Conservation (phyloP, 2,113 vertebrate species). For the Propithecus coquereli region DNA sequence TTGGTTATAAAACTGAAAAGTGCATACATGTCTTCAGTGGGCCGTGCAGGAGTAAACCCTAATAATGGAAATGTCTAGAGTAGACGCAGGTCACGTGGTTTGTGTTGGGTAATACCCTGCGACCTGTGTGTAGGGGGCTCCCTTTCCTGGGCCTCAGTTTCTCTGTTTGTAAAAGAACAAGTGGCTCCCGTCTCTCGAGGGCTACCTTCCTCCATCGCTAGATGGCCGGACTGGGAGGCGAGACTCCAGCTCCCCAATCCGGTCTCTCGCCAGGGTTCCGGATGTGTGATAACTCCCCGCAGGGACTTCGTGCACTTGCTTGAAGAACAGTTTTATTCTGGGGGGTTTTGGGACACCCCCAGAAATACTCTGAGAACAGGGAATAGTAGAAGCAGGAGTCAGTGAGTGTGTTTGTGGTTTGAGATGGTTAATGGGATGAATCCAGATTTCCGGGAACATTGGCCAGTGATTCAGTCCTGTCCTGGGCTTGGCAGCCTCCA, state of each 20-base stretch:
- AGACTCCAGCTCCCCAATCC: too few species aligned
- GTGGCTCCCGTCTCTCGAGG: rapidly evolving
- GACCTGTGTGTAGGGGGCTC: rapidly evolving
- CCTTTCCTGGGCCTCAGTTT: neutral
- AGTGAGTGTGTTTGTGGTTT: rapidly evolving
- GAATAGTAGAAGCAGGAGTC: rapidly evolving
- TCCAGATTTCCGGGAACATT: neutral
- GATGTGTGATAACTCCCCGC: rapidly evolving
- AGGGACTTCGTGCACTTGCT: rapidly evolving
- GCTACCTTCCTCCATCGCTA: rapidly evolving
- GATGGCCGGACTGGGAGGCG: rapidly evolving
- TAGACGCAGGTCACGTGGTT: rapidly evolving
- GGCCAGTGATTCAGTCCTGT: neutral
- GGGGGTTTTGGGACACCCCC: neutral
- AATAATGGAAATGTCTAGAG: rapidly evolving
- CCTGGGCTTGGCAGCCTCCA: rapidly evolving
- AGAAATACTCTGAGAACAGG: rapidly evolving
- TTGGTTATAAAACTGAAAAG: neutral
- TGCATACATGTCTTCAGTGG: rapidly evolving
- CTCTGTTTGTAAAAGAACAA: neutral
- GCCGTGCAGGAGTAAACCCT: neutral
- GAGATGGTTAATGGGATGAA: rapidly evolving
- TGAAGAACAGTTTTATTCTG: rapidly evolving
- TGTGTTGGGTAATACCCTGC: rapidly evolving
- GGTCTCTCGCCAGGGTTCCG: rapidly evolving